Evolutionary conservation across 2,888 invertebrate species (phyloP).

Genomic region (Pterobdella sp.): DNA sequence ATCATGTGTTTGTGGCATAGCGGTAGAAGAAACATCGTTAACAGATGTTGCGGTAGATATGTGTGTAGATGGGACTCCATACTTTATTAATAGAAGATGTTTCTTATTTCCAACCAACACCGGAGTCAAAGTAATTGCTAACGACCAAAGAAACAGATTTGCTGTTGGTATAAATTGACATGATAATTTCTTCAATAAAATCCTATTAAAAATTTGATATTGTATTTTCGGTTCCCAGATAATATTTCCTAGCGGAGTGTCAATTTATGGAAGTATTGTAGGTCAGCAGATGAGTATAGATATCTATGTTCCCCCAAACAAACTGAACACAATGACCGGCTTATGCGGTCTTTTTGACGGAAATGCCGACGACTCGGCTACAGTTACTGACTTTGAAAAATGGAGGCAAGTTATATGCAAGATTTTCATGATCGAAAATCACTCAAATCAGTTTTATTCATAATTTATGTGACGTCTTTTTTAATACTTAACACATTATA

Average conservation of each 20-base stretch:
- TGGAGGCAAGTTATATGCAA: slow-evolving; percentile 16
- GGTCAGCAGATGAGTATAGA: slow-evolving; percentile 25
- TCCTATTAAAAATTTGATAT: neutral
- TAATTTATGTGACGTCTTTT: too few relatives aligned
- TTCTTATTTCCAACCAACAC: slow-evolving; percentile 9
- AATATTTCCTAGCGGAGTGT: slow-evolving; percentile 19
- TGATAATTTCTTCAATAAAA: neutral
- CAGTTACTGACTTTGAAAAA: slow-evolving; percentile 4
- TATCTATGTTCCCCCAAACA: slow-evolving; percentile 15
- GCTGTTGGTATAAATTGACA: slow-evolving; percentile 6
- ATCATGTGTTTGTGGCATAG: slow-evolving; percentile 27
- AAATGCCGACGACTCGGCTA: neutral
- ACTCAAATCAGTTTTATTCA: too few relatives aligned
- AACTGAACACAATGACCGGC: neutral
- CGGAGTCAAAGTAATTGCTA: slow-evolving; percentile 18
- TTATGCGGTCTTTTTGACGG: slow-evolving; percentile 21
- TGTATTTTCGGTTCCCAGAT: slow-evolving; percentile 5
- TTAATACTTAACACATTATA: too few relatives aligned
- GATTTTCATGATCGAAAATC: neutral
- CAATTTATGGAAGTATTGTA: slow-evolving; percentile 25
- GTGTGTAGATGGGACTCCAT: slow-evolving; percentile 19
- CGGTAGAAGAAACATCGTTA: slow-evolving; percentile 13
- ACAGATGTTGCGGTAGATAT: slow-evolving; percentile 18
- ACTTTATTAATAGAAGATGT: slow-evolving; percentile 10
- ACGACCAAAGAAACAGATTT: slow-evolving; percentile 19